phyloP scores from a whole-genome alignment of 2,888 invertebrate species.

The Galeruca laticollis region DNA sequence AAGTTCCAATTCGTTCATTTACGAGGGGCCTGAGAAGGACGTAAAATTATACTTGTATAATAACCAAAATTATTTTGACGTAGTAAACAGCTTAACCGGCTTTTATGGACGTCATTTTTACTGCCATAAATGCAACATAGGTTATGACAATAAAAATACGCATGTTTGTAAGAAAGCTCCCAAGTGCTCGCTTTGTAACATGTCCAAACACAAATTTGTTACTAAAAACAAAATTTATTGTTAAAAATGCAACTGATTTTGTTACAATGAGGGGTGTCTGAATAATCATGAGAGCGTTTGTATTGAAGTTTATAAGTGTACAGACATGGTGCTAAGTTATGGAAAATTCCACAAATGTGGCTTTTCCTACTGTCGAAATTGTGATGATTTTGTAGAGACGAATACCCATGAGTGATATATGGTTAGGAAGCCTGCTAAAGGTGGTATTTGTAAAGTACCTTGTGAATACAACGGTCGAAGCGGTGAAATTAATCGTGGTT shows the following conservation, averaged over 20 bases:
- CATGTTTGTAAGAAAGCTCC: constrained; percentile 5
- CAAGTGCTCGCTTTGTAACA: neutral
- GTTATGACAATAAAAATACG: constrained; percentile 13
- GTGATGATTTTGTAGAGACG: no score
- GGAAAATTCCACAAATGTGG: constrained; percentile 11
- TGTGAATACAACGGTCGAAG: constrained; percentile 15
- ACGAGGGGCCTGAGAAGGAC: constrained; percentile 2
- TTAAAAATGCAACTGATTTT: constrained; percentile 18
- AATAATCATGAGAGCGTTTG: constrained; percentile 10
- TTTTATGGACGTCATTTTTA: constrained; percentile 9
- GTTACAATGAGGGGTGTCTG: constrained; percentile 17
- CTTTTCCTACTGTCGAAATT: no score
- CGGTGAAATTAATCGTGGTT: neutral
- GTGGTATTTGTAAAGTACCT: constrained; percentile 10
- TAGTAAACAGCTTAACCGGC: constrained; percentile 1
- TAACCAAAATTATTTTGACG: constrained; percentile 12
- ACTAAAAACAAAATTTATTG: constrained; percentile 17
- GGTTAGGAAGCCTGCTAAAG: no score
- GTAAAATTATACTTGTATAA: constrained; percentile 20
- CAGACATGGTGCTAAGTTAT: neutral
- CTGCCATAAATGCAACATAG: constrained; percentile 5
- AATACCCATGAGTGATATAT: no score
- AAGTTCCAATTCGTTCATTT: constrained; percentile 11
- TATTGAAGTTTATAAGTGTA: constrained; percentile 7
- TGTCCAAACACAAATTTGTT: neutral